Conservation (phyloP, 2,888 invertebrate genomes). For the Zonitis immaculata region DNA sequence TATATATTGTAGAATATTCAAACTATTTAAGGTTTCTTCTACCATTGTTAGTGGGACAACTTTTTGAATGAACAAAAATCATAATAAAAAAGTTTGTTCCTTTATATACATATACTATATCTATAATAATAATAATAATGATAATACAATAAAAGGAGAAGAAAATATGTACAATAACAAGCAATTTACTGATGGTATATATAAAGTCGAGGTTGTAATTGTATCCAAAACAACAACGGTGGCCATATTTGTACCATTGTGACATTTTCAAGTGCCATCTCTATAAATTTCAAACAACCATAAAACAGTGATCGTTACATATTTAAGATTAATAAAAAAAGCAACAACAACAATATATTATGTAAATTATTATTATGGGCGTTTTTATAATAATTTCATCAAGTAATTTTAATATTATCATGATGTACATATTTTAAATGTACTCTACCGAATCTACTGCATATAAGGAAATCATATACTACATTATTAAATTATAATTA, state of each 20-base stretch:
- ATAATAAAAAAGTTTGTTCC: background rate
- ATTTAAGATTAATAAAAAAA: no score
- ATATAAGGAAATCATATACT: no score
- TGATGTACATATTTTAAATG: no score
- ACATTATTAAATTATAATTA: background rate
- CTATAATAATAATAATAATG: no score
- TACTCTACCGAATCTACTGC: no score
- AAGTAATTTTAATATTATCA: no score
- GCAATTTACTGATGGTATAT: background rate
- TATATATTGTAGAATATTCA: no score
- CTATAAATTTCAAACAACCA: background rate
- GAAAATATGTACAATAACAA: background rate
- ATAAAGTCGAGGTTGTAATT: background rate
- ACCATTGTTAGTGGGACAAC: background rate
- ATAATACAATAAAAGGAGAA: background rate
- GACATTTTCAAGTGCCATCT: background rate
- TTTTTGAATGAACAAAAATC: background rate
- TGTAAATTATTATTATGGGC: no score
- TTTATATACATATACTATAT: background rate
- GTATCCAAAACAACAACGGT: background rate
- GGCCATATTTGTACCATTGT: constrained; percentile 1
- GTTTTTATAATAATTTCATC: no score
- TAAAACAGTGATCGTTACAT: background rate
- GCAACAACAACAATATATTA: no score
- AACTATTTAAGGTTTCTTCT: background rate